Base-by-base conservation (phyloP, 2,888 invertebrate species). In the Malthinus flaveolus region DNA sequence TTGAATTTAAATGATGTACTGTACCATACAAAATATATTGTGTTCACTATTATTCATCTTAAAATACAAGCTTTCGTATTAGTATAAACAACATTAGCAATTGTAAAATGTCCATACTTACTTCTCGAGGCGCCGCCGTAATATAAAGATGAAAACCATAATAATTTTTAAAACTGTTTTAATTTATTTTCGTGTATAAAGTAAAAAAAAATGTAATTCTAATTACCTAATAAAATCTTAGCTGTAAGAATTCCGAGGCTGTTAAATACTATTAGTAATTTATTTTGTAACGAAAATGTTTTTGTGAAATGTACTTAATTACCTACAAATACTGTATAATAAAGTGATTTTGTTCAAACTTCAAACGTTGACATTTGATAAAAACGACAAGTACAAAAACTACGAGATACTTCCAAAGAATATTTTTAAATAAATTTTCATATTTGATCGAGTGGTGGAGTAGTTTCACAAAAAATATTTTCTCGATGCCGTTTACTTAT, bases 241-340 rank as follows among this genome's bases (percentile, higher is more conserved):
- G 73, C 71, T 70, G 68, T 75, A 76, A 74, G 73, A 66, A 73
- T 74, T 70, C 71, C 68, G 74, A 77, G 76, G 76, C 76, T 77
- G 76, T 77, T 76, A 68, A 75, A 74, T 74, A 75, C 70, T 73
- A 72, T 75, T 76, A 76, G 73, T 76, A 76, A 76, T 72, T 75
- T 75, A 71, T 72, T 73, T 74, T 72, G 68, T 71, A 72, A 73
- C 66, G 65, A 69, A 70, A 70, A 66, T 67, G 64, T 67, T 72
- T 74, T 75, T 66, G 72, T 74, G 71, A 70, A 71, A 69, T 73
- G 75, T 75, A 75, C 75, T 75, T 75, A 75, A 71, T 71, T 58
- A 62, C 65, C 61, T 62, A 63, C 49, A 53, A n/a, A 48, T 54
- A 53, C 56, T 46, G 36, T 51, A 54, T 47, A 51, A 56, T 49